Percentiles rank a stretch among this genome's conserved stretches.
These are phyloP conservation scores for Tachypleus tridentatus DNA, from an alignment of 1,140 invertebrate genomes.

Conservation along the genomic window DNA sequence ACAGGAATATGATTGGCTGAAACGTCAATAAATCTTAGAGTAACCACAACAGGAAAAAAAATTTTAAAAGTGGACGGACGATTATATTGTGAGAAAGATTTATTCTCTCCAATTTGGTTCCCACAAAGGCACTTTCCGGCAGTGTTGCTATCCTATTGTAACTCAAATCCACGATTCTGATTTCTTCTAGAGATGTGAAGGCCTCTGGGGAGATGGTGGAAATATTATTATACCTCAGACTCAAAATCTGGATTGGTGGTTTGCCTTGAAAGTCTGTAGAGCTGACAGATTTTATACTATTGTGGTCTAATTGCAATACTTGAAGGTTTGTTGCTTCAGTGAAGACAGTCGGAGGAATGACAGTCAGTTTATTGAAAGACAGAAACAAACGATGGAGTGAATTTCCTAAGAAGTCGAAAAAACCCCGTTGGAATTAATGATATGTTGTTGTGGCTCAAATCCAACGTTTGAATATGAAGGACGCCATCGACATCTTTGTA, in stretches of 20 bases:
- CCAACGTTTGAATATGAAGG: conserved; percentile 41
- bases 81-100: conserved; percentile 20
- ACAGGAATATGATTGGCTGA: conserved; percentile 11
- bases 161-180: conserved; percentile 67
- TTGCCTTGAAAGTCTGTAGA: conserved; percentile 43
- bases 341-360: conserved; percentile 10
- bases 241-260: conserved; percentile 47
- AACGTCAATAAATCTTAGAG: conserved; percentile 14
- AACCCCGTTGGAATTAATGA: conserved; percentile 58
- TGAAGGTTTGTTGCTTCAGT: conserved; percentile 30
- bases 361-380: conserved; percentile 53
- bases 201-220: conserved; percentile 52
- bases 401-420: conserved; percentile 64
- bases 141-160: conserved; percentile 61
- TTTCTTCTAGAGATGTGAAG: conserved; percentile 43
- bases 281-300: conserved; percentile 43
- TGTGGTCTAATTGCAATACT: conserved; percentile 42
- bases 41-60: conserved; percentile 5
- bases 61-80: conserved; percentile 8
- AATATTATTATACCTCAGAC: conserved; percentile 59
- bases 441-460: conserved; percentile 77
- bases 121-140: conserved; percentile 35
- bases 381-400: conserved; percentile 65
- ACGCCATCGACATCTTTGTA: no score
- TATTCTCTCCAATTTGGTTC: conserved; percentile 16